Evolutionary conservation across 2,797 vertebrate species (phyloP).

Genomic region (Gobio occitaniae): DNA sequence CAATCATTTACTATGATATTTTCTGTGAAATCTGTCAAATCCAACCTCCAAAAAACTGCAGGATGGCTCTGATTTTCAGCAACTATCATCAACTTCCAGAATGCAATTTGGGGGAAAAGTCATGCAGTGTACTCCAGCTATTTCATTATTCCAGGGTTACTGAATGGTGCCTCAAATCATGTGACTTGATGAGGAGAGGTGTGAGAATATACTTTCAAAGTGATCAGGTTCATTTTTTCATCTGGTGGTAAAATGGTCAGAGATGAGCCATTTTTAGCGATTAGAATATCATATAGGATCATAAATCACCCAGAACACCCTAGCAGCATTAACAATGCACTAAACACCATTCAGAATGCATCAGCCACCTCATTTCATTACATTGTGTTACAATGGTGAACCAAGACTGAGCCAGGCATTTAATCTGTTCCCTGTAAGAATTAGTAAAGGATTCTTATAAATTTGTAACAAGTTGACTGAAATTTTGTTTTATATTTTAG

Average conservation of each 20-base stretch:
- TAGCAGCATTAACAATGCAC: background rate
- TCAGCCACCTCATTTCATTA: background rate
- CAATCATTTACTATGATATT: too few species aligned
- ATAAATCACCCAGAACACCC: background rate
- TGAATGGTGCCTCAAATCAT: too few species aligned
- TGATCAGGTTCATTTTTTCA: too few species aligned
- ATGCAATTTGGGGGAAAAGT: too few species aligned
- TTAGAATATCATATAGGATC: too few species aligned
- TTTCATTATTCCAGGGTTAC: too few species aligned
- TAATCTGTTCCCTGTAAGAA: background rate
- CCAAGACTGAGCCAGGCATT: background rate
- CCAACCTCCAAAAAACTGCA: background rate
- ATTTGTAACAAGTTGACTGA: background rate
- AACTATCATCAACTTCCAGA: too few species aligned
- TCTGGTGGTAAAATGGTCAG: too few species aligned
- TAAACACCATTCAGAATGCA: background rate
- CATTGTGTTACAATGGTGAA: background rate
- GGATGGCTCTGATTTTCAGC: background rate
- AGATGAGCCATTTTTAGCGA: too few species aligned
- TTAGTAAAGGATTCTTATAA: background rate
- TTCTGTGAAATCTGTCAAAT: background rate
- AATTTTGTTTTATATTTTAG: slow-evolving; percentile 42
- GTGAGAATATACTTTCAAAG: too few species aligned
- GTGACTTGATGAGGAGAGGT: too few species aligned
- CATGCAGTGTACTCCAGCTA: background rate